phyloP scores from a whole-genome alignment of 2,888 invertebrate species.

The Cantharis rustica region DNA sequence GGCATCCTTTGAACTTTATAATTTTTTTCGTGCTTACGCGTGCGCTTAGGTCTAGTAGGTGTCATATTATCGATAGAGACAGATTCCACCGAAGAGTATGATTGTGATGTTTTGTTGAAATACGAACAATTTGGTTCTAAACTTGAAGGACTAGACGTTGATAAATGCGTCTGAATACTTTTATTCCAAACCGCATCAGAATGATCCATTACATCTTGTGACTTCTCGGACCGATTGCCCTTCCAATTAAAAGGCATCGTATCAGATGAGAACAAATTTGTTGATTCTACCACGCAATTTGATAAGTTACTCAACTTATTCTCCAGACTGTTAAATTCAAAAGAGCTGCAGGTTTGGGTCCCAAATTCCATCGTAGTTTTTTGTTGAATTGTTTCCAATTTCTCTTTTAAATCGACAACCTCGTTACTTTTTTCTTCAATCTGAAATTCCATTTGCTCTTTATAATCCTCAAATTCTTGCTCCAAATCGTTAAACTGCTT shows the following conservation, averaged over 20 bases:
- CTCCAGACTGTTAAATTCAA: conserved; percentile 35
- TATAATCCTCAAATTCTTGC: conserved; percentile 68
- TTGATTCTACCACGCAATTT: conserved; percentile 50
- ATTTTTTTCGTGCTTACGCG: conserved; percentile 51
- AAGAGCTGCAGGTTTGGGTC: conserved; percentile 24
- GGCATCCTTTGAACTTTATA: conserved; percentile 38
- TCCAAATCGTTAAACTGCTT: conserved; percentile 74
- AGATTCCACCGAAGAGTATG: conserved; percentile 41
- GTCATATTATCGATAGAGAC: conserved; percentile 41
- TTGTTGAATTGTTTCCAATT: conserved; percentile 54
- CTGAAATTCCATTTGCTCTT: conserved; percentile 59
- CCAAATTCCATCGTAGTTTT: conserved; percentile 33
- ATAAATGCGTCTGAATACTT: conserved; percentile 19
- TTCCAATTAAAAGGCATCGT: conserved; percentile 43
- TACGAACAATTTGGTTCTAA: conserved; percentile 1
- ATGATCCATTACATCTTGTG: conserved; percentile 19
- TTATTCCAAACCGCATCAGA: conserved; percentile 38
- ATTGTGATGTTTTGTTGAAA: conserved; percentile 25
- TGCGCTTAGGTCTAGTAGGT: conserved; percentile 52
- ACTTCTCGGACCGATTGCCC: conserved; percentile 4
- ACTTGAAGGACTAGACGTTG: conserved; percentile 11
- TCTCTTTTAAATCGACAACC: conserved; percentile 59
- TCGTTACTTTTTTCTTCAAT: conserved; percentile 63
- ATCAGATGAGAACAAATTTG: conserved; percentile 48
- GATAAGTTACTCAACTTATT: conserved; percentile 48